phyloP scores from a whole-genome alignment of 2,113 vertebrate species.

The Saccopteryx bilineata region DNA sequence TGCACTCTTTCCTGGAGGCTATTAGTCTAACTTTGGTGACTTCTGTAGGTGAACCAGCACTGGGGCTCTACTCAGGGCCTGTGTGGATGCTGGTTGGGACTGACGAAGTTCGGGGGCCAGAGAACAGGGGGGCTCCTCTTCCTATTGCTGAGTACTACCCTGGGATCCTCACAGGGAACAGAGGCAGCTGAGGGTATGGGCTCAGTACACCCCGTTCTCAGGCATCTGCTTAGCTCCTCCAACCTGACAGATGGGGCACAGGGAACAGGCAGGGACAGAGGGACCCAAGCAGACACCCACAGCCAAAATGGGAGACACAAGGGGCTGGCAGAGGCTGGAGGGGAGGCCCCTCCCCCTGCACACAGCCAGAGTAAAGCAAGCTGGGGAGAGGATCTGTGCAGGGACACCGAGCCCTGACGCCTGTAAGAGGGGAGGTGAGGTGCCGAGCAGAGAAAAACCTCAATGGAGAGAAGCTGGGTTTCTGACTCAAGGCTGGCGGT shows the following conservation, averaged over 20 bases:
- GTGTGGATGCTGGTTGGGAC: background rate
- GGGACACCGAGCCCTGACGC: background rate
- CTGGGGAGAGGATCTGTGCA: background rate
- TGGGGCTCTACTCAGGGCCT: background rate
- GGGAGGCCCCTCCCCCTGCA: background rate
- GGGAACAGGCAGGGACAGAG: conserved; percentile 81
- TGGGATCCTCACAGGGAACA: conserved; percentile 52
- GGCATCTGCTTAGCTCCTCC: conserved; percentile 80
- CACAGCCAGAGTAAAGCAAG: background rate
- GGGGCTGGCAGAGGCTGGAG: conserved; percentile 72
- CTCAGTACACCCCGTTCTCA: conserved; percentile 76
- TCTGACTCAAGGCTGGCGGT: conserved; percentile 74
- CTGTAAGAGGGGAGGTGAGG: conserved; percentile 17
- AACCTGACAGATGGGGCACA: conserved; percentile 83
- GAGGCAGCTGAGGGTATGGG: conserved; percentile 77
- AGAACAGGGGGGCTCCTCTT: background rate
- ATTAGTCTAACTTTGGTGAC: background rate
- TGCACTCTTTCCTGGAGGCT: background rate
- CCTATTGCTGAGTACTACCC: background rate
- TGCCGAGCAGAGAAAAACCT: conserved; percentile 60
- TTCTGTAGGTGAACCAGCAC: background rate
- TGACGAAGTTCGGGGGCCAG: background rate
- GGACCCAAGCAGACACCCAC: conserved; percentile 83
- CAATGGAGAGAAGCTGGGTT: conserved; percentile 64
- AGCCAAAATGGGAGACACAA: conserved; percentile 78